A percentile compares a stretch with the other conserved stretches of the same genome.
Evolutionary conservation across 64 coral and sea anemone species (phyloP).

Genomic region (Pocillopora verrucosa): DNA sequence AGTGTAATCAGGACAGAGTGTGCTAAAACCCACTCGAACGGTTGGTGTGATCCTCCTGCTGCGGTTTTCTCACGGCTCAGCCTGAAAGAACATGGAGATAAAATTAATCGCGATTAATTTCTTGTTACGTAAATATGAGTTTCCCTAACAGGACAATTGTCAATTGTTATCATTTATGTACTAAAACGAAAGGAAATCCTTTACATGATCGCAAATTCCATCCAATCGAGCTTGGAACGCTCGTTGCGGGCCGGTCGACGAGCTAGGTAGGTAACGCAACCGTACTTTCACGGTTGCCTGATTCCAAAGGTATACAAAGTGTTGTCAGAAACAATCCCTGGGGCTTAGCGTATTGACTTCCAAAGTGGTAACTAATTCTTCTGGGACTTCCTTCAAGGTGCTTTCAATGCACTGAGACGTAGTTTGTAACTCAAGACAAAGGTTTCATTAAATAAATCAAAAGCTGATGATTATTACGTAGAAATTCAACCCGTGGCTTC

Average conservation of each 20-base stretch:
- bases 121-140: conserved; percentile 5
- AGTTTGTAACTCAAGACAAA: not conserved
- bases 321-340: conserved; percentile 10
- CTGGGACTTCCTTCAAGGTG: not conserved
- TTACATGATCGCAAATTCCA: not conserved
- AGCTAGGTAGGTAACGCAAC: conserved; percentile 22
- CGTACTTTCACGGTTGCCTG: conserved; percentile 25
- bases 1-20: conserved; percentile 43
- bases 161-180: conserved; percentile 1
- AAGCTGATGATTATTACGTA: not conserved
- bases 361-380: not conserved
- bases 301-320: conserved; percentile 35
- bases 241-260: not conserved
- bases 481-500: not conserved
- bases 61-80: conserved; percentile 29
- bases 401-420: not conserved
- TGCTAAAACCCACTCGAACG: conserved; percentile 38
- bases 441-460: conserved; percentile 4
- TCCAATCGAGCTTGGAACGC: not conserved
- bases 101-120: conserved; percentile 17
- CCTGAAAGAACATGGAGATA: conserved; percentile 22
- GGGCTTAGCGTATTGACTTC: conserved; percentile 3
- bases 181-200: conserved; percentile 24
- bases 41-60: not conserved
- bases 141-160: conserved; percentile 13